phyloP scores from a whole-genome alignment of 2,888 invertebrate genomes.

The Troides oblongomaculatus region DNA sequence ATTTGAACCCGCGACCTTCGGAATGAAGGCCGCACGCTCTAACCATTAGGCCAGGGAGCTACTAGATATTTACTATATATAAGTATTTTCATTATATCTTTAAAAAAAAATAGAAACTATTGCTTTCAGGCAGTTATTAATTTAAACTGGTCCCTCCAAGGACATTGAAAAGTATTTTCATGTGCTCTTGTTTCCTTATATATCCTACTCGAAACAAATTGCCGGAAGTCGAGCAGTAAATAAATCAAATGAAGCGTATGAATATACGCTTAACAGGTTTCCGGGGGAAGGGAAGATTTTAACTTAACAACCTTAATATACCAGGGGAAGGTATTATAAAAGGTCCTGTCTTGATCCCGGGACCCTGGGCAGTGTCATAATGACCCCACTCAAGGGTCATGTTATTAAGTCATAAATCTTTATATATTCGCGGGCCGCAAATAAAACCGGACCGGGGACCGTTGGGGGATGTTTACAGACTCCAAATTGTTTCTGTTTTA shows the following conservation, averaged over 20 bases:
- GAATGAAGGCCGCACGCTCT: too few species aligned
- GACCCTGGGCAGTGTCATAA: conserved; percentile 43
- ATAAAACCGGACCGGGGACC: conserved; percentile 23
- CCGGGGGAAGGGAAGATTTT: conserved; percentile 34
- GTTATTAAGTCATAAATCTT: conserved; percentile 57
- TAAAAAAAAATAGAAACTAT: too few species aligned
- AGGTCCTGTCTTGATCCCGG: conserved; percentile 40
- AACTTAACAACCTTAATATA: conserved; percentile 45
- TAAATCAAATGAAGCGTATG: conserved; percentile 28
- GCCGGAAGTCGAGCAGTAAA: conserved; percentile 7
- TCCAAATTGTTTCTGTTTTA: conserved; percentile 29
- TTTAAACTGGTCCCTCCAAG: conserved; percentile 6
- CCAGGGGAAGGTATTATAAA: conserved; percentile 43
- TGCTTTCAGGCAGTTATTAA: neutral
- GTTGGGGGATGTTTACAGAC: conserved; percentile 25
- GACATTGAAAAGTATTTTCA: conserved; percentile 9
- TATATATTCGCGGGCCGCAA: conserved; percentile 29
- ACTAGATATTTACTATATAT: too few species aligned
- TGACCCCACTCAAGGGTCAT: conserved; percentile 43
- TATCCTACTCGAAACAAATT: conserved; percentile 14
- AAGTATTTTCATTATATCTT: too few species aligned
- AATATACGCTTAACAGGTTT: conserved; percentile 33
- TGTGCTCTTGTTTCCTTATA: conserved; percentile 5
- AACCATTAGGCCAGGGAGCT: too few species aligned
- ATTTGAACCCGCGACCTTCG: too few species aligned